These are phyloP conservation scores for Halcyon malimbica DNA, from an alignment of 2,113 vertebrate genomes.

Conservation along the genomic window DNA sequence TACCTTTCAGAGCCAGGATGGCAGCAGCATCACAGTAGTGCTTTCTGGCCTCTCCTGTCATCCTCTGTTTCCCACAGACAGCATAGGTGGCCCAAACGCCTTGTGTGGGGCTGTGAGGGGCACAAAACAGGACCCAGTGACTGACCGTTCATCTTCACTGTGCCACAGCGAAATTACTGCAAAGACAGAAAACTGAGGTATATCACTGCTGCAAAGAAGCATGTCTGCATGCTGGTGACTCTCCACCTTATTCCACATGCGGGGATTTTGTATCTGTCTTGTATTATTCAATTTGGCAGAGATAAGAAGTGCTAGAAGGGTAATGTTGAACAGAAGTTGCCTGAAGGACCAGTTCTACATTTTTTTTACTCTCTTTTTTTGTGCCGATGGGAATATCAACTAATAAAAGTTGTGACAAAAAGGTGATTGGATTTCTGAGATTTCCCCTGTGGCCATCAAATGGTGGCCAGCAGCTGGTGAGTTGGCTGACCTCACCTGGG, in stretches of 20 bases:
- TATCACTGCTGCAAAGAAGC: background rate
- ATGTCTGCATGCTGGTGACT: background rate
- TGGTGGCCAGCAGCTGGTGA: background rate
- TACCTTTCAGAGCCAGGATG: background rate
- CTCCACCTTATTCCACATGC: background rate
- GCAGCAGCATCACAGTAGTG: background rate
- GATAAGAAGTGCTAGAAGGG: background rate
- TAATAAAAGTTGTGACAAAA: background rate
- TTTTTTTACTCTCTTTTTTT: background rate
- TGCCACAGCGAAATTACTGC: background rate
- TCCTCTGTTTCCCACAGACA: background rate
- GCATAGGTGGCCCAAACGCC: background rate
- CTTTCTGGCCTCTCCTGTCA: background rate
- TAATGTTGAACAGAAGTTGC: background rate
- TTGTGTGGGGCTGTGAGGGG: background rate
- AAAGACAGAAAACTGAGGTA: background rate
- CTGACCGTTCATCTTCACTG: background rate
- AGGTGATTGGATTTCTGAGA: background rate
- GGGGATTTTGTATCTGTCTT: background rate
- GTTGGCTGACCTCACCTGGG: fast-evolving
- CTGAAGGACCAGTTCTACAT: background rate
- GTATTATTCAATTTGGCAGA: background rate
- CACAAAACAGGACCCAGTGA: fast-evolving
- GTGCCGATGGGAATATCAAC: background rate
- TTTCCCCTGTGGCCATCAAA: background rate